Evolutionary conservation across 2,113 vertebrate species (phyloP).

Genomic region (Microtus montanus): DNA sequence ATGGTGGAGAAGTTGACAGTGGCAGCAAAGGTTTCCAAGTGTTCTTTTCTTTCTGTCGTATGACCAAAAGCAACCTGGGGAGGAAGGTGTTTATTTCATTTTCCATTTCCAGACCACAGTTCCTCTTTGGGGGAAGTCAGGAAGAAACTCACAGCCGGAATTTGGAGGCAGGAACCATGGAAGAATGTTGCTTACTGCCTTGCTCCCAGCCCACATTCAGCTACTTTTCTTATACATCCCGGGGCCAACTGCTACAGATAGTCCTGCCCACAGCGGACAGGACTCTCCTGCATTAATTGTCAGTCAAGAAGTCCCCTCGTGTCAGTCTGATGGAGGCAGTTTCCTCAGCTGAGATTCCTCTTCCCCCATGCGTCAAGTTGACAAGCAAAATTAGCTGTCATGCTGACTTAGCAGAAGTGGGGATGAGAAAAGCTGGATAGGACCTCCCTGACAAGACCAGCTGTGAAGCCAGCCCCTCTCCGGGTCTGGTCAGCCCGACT

Average conservation of each 20-base stretch:
- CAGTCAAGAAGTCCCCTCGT: background rate
- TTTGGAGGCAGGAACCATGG: background rate
- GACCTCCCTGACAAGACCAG: background rate
- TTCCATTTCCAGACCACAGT: background rate
- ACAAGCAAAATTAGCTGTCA: background rate
- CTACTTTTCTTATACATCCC: background rate
- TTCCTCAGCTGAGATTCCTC: background rate
- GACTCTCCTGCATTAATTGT: background rate
- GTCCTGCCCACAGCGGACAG: background rate
- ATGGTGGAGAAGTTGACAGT: no score
- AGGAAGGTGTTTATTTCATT: background rate
- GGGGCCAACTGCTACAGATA: background rate
- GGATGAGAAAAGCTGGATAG: background rate
- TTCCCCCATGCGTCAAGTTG: background rate
- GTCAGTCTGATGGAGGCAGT: background rate
- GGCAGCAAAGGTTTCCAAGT: background rate
- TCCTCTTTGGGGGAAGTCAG: background rate
- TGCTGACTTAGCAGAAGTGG: background rate
- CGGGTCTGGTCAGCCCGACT: no score
- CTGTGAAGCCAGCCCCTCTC: background rate
- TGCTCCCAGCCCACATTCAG: background rate
- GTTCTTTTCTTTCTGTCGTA: background rate
- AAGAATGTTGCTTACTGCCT: background rate
- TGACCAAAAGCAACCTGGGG: background rate
- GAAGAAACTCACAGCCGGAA: background rate